phyloP scores from a whole-genome alignment of 1,140 invertebrate genomes.

The Drosophila repletoides region DNA sequence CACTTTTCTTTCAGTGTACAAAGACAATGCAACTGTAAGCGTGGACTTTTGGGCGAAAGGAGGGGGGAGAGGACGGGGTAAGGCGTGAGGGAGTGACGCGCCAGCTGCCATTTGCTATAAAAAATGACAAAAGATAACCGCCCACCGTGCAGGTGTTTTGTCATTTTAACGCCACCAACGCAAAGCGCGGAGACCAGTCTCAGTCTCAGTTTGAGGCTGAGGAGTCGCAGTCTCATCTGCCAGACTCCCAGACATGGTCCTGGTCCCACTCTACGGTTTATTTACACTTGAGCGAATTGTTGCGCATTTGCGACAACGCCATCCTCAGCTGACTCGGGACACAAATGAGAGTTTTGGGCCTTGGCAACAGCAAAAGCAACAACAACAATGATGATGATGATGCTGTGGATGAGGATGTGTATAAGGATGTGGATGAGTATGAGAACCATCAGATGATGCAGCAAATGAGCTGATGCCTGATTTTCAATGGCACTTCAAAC shows the following conservation, averaged over 20 bases:
- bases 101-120: constrained; percentile 32
- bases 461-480: constrained; percentile 61
- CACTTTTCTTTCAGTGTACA: too few relatives aligned
- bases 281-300: constrained; percentile 81
- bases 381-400: neutral
- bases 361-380: constrained; percentile 12
- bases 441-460: constrained; percentile 40
- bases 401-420: neutral
- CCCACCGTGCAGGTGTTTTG: constrained; percentile 66
- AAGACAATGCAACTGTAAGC: constrained; percentile 37
- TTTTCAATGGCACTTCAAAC: constrained; percentile 59
- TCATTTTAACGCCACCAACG: constrained; percentile 67
- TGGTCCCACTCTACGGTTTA: constrained; percentile 47
- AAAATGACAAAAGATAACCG: constrained; percentile 31
- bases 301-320: constrained; percentile 65
- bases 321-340: neutral
- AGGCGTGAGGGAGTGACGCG: constrained; percentile 9
- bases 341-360: constrained; percentile 59
- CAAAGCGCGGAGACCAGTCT: neutral
- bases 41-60: too few relatives aligned
- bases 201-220: neutral
- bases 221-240: neutral
- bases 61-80: neutral
- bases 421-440: neutral
- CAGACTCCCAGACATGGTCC: neutral